Evolutionary conservation across 1,140 invertebrate genomes (phyloP).

Genomic region (Delia radicum): DNA sequence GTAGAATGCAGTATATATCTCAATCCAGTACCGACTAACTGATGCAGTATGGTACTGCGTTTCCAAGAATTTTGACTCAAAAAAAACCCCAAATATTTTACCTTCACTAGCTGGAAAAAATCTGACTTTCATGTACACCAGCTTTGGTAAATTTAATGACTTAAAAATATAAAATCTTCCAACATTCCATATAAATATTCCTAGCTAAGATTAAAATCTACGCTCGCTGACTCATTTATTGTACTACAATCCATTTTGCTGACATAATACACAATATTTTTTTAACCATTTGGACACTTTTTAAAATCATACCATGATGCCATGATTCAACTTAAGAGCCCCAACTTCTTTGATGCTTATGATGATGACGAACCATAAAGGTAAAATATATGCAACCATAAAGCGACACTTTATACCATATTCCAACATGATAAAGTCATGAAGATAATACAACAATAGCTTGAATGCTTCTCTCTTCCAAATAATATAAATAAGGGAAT

Average conservation of each 20-base stretch:
- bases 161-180: too few relatives aligned
- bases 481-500: background rate
- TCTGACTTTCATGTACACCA: too few relatives aligned
- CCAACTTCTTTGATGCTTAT: background rate
- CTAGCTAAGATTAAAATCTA: constrained; percentile 7
- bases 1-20: too few relatives aligned
- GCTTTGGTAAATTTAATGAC: too few relatives aligned
- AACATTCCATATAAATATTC: too few relatives aligned
- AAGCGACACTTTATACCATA: constrained; percentile 24
- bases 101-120: too few relatives aligned
- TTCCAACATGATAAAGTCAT: constrained; percentile 23
- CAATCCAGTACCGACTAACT: too few relatives aligned
- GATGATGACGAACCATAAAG: constrained; percentile 21
- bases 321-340: constrained; percentile 7
- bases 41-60: too few relatives aligned
- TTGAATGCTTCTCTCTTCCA: background rate
- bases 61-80: too few relatives aligned
- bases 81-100: too few relatives aligned
- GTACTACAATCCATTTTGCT: constrained; percentile 10
- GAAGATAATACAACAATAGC: constrained; percentile 15
- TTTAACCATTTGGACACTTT: constrained; percentile 14
- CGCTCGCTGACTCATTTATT: constrained; percentile 17
- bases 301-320: background rate
- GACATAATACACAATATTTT: constrained; percentile 17
- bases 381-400: constrained; percentile 17